phyloP scores from a whole-genome alignment of 1,140 invertebrate genomes.

The Caenorhabditis brenneri region DNA sequence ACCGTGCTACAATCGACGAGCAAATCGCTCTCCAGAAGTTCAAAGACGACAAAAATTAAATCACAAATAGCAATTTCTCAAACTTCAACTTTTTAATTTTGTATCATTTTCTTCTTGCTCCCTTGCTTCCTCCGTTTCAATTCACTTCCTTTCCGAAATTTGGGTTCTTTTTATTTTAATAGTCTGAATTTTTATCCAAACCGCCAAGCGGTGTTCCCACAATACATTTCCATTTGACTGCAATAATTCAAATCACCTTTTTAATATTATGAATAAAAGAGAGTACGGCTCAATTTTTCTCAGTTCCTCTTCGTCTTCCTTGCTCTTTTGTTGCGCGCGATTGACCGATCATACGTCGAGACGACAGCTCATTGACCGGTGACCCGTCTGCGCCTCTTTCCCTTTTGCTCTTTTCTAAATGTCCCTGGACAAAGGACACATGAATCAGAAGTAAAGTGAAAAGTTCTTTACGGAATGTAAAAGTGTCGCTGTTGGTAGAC shows the following conservation, averaged over 20 bases:
- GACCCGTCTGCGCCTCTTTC: not conserved
- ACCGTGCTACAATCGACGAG: not conserved
- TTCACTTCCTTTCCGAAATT: not conserved
- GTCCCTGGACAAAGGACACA: not conserved
- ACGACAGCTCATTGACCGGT: not conserved
- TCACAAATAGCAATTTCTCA: too few relatives aligned
- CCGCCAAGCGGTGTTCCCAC: not conserved
- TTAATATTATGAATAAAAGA: not conserved
- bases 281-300: not conserved
- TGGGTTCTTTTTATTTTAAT: not conserved
- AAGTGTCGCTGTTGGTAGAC: not conserved
- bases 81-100: not conserved
- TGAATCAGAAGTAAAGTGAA: not conserved
- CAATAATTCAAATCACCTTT: too few relatives aligned
- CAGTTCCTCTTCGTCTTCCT: not conserved
- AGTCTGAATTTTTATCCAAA: not conserved
- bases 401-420: not conserved
- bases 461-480: not conserved
- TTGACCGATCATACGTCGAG: not conserved
- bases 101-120: not conserved
- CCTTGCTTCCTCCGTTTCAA: not conserved
- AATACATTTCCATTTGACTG: not conserved
- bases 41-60: not conserved
- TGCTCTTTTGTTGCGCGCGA: not conserved
- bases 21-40: not conserved